These are phyloP conservation scores for Girardinichthys multiradiatus DNA, from an alignment of 2,113 vertebrate species.

Conservation along the genomic window DNA sequence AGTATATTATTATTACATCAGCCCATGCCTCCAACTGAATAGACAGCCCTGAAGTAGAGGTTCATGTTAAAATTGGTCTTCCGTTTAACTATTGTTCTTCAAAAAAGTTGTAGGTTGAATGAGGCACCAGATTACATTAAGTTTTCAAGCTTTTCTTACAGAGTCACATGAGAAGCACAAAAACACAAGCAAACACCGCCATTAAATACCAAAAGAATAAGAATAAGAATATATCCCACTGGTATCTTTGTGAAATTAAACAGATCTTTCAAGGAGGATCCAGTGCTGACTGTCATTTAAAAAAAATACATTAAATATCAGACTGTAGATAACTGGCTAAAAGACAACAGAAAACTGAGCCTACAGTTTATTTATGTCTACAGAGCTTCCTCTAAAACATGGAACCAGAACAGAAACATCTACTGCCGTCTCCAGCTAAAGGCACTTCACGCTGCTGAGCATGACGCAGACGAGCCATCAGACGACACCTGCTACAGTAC, in stretches of 20 bases:
- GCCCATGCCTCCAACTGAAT: neutral
- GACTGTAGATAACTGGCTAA: slow-evolving; percentile 7
- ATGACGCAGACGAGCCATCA: slow-evolving; percentile 72
- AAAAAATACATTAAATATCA: slow-evolving; percentile 19
- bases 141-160: neutral
- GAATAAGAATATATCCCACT: slow-evolving; percentile 1
- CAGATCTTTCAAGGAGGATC: neutral
- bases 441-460: slow-evolving; percentile 93
- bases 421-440: slow-evolving; percentile 91
- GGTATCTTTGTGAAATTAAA: neutral
- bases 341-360: slow-evolving; percentile 12
- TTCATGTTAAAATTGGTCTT: neutral
- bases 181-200: slow-evolving; percentile 15
- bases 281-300: slow-evolving; percentile 6
- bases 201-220: slow-evolving; percentile 15
- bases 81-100: neutral
- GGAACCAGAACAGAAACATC: slow-evolving; percentile 71
- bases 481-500: slow-evolving; percentile 79
- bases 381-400: slow-evolving; percentile 20
- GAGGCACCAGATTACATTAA: slow-evolving; percentile 2
- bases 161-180: neutral
- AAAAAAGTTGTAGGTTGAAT: neutral
- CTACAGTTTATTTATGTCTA: slow-evolving; percentile 1
- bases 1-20: neutral
- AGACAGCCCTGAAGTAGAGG: neutral